A percentile compares a stretch with the other conserved stretches of the same genome.
Evolutionary conservation across 2,888 invertebrate genomes (phyloP).

Genomic region (Norana najaformis): DNA sequence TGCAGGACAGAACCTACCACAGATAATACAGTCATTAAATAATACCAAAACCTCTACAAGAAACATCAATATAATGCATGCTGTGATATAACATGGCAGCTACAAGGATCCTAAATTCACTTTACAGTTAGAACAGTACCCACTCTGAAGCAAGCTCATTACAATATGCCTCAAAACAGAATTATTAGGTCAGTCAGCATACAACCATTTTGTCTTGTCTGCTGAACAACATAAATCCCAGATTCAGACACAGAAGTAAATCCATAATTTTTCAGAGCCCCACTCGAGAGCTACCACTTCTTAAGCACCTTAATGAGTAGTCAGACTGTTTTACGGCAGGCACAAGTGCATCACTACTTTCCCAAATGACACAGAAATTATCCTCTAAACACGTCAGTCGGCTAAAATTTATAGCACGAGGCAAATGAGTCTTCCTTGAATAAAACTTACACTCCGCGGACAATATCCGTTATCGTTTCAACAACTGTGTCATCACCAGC

Average conservation of each 20-base stretch:
- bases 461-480: conserved; percentile 93
- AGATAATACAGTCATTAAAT: neutral
- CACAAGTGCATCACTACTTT: no score
- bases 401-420: neutral
- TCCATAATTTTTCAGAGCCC: no score
- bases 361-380: no score
- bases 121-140: neutral
- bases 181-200: no score
- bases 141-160: neutral
- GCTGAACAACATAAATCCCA: no score
- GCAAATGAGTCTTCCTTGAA: neutral
- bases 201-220: no score
- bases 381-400: no score
- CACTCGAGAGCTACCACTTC: no score
- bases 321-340: no score
- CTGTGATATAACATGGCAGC: neutral
- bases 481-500: conserved; percentile 94
- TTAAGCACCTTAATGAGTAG: no score
- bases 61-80: neutral
- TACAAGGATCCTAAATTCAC: no score
- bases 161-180: neutral
- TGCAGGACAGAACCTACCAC: conserved; percentile 76
- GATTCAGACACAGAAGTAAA: no score
- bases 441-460: conserved; percentile 74
- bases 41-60: neutral